Evolutionary conservation across 2,113 vertebrate species (phyloP).

Genomic region (Propithecus coquereli): DNA sequence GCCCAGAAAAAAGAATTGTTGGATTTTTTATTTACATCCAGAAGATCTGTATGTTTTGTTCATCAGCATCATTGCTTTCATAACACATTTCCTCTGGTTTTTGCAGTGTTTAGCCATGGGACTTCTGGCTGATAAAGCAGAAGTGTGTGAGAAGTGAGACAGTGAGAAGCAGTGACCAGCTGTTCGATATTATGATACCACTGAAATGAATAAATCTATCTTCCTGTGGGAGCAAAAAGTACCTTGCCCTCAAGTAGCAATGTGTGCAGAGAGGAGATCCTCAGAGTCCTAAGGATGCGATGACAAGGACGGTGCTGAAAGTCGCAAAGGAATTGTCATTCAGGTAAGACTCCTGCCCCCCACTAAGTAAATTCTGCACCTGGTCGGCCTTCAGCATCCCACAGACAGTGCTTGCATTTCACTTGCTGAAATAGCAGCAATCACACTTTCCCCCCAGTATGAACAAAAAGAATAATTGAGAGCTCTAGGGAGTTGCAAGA

Average conservation of each 20-base stretch:
- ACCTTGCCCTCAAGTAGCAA: background rate
- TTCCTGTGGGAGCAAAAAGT: constrained; percentile 46
- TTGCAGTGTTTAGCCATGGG: constrained; percentile 22
- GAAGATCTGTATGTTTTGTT: constrained; percentile 24
- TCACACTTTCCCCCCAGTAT: background rate
- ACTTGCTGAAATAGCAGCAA: background rate
- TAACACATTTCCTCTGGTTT: constrained; percentile 42
- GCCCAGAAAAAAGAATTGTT: background rate
- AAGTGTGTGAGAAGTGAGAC: constrained; percentile 42
- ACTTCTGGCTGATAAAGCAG: constrained; percentile 25
- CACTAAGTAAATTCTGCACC: background rate
- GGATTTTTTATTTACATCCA: constrained; percentile 2
- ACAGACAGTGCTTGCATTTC: background rate
- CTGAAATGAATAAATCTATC: constrained; percentile 17
- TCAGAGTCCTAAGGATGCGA: background rate
- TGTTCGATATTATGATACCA: constrained; percentile 46
- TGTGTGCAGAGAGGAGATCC: background rate
- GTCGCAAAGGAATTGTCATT: background rate
- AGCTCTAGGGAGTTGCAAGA: background rate
- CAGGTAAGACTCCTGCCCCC: background rate
- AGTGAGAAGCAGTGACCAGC: constrained; percentile 8
- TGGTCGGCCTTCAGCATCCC: background rate
- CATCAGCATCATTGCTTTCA: background rate
- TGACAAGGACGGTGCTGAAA: background rate
- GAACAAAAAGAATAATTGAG: background rate